Evolutionary conservation across 2,888 invertebrate genomes (phyloP).

Genomic region (Merodon equestris): DNA sequence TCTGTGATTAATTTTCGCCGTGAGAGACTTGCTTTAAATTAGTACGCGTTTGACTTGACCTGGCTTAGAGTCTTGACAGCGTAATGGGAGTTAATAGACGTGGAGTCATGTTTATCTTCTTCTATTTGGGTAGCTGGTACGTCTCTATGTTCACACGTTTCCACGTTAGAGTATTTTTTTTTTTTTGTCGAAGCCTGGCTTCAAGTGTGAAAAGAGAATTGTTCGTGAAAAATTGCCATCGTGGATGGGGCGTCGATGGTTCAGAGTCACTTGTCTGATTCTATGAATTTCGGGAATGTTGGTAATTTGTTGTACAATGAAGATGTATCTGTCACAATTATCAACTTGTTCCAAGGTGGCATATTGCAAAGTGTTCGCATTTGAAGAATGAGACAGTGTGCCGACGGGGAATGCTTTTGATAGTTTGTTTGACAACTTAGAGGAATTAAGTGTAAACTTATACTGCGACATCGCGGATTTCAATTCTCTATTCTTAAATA

Average conservation of each 20-base stretch:
- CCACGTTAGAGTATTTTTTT: background rate
- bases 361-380: no score
- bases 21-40: slow-evolving; percentile 63
- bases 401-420: no score
- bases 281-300: slow-evolving; percentile 3
- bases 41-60: slow-evolving; percentile 57
- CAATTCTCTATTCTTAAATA: no score
- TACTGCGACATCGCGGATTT: no score
- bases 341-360: no score
- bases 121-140: slow-evolving; percentile 12
- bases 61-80: slow-evolving; percentile 20
- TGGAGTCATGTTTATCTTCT: slow-evolving; percentile 37
- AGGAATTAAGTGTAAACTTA: no score
- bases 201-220: slow-evolving; percentile 10
- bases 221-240: slow-evolving; percentile 1
- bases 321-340: no score
- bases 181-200: slow-evolving; percentile 5
- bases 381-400: no score
- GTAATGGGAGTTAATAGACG: slow-evolving; percentile 21
- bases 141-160: no score
- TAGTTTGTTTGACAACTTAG: no score
- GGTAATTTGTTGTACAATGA: background rate
- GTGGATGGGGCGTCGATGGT: background rate
- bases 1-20: slow-evolving; percentile 68
- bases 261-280: background rate